phyloP scores from a whole-genome alignment of 2,888 invertebrate species.

The Apamea monoglypha region DNA sequence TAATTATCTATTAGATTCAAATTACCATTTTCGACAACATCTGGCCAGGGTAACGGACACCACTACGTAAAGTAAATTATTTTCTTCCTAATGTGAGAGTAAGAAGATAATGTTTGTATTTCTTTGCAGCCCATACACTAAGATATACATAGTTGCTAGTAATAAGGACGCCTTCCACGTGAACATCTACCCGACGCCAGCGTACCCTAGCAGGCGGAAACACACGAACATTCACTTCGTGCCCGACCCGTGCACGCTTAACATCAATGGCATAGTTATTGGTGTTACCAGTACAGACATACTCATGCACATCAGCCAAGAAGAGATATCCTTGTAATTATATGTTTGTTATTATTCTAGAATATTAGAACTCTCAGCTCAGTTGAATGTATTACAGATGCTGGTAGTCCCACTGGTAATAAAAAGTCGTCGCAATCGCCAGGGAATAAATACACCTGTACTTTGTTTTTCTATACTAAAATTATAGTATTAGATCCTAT shows the following conservation, averaged over 20 bases:
- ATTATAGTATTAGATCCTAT: background rate
- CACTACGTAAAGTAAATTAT: background rate
- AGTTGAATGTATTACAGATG: background rate
- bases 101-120: slow-evolving; percentile 12
- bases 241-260: slow-evolving; percentile 95
- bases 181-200: slow-evolving; percentile 95
- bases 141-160: slow-evolving; percentile 94
- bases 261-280: slow-evolving; percentile 94
- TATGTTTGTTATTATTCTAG: slow-evolving; percentile 5
- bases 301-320: slow-evolving; percentile 94
- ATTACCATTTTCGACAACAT: no score
- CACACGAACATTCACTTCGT: slow-evolving; percentile 92
- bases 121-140: slow-evolving; percentile 90
- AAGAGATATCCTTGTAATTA: slow-evolving; percentile 94
- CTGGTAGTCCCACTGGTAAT: background rate
- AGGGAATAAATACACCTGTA: background rate
- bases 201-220: slow-evolving; percentile 91
- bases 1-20: no score
- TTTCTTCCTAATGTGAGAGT: background rate
- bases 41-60: no score
- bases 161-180: slow-evolving; percentile 94
- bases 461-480: background rate
- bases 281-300: slow-evolving; percentile 96
- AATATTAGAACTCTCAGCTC: background rate
- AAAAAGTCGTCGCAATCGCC: background rate